A percentile compares a stretch with the other conserved stretches of the same genome.
Conservation (phyloP, 35 echinoderm and acorn worm species). For the Stichopus chloronotus region DNA sequence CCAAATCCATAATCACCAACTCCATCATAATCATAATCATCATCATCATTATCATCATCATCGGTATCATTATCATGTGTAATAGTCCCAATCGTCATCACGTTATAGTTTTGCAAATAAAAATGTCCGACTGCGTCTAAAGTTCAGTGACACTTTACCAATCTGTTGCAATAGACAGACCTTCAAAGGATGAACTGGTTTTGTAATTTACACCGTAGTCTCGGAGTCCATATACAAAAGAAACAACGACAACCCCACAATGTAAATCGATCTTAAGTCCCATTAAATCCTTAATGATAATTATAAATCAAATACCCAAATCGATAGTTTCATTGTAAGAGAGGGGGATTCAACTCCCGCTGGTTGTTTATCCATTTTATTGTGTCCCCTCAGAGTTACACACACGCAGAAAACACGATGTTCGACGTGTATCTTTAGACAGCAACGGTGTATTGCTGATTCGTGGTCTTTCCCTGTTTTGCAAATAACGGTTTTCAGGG, state of each 20-base stretch:
- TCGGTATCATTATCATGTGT: no score
- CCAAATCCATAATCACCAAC: no score
- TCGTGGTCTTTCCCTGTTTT: not conserved
- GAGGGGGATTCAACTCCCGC: not conserved
- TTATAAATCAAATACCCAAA: conserved; percentile 18
- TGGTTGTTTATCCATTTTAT: not conserved
- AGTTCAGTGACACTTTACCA: no score
- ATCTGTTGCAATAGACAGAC: no score
- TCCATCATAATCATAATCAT: no score
- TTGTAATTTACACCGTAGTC: not conserved
- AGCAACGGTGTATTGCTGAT: no score
- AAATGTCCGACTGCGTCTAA: no score
- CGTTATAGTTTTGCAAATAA: no score
- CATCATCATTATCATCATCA: no score
- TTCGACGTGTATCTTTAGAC: no score
- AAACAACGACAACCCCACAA: not conserved
- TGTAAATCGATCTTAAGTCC: not conserved
- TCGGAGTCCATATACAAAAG: not conserved
- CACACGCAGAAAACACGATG: no score
- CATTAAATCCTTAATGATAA: not conserved
- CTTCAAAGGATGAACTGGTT: not conserved
- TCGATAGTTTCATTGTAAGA: not conserved
- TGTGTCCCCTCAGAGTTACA: not conserved
- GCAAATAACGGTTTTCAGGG: not conserved
- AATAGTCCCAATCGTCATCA: no score